Percentiles rank a stretch among this genome's conserved stretches.
Conservation (phyloP, 2,888 invertebrate genomes). For the Scaptomyza parva region DNA sequence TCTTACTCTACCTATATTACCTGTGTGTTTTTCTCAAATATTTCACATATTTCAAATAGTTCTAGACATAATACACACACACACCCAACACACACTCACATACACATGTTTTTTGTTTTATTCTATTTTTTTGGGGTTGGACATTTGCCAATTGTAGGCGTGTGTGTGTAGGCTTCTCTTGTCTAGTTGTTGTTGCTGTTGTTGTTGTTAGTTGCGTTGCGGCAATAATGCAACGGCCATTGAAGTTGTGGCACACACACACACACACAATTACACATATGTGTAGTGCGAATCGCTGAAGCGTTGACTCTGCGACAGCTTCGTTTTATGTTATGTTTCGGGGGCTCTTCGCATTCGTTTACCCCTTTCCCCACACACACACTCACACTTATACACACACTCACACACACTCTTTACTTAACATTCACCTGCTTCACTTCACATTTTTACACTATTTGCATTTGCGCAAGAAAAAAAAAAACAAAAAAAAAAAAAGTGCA, state of each 20-base stretch:
- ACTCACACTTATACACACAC: conserved; percentile 2
- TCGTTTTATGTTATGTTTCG: conserved; percentile 48
- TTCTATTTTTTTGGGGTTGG: conserved; percentile 51
- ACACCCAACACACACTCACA: conserved; percentile 7
- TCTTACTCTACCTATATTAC: not conserved
- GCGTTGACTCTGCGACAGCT: conserved; percentile 55
- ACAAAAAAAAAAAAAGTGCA: conserved; percentile 58
- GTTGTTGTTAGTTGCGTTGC: conserved; percentile 48
- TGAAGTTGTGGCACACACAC: conserved; percentile 59
- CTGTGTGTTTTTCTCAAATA: conserved; percentile 52
- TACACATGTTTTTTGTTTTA: not conserved
- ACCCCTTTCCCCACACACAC: conserved; percentile 5
- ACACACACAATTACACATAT: conserved; percentile 15
- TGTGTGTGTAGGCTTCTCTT: conserved; percentile 24
- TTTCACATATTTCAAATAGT: conserved; percentile 71
- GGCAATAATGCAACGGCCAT: conserved; percentile 67
- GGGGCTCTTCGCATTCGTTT: not conserved
- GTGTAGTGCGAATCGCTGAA: conserved; percentile 66
- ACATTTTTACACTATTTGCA: conserved; percentile 67
- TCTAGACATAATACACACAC: conserved; percentile 33
- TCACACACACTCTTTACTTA: conserved; percentile 15
- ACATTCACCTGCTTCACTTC: conserved; percentile 58
- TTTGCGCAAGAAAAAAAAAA: conserved; percentile 52
- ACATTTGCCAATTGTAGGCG: conserved; percentile 63
- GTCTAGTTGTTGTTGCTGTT: conserved; percentile 25